Base-by-base conservation (phyloP, 2,797 vertebrate genomes). In the Gobio occitaniae region DNA sequence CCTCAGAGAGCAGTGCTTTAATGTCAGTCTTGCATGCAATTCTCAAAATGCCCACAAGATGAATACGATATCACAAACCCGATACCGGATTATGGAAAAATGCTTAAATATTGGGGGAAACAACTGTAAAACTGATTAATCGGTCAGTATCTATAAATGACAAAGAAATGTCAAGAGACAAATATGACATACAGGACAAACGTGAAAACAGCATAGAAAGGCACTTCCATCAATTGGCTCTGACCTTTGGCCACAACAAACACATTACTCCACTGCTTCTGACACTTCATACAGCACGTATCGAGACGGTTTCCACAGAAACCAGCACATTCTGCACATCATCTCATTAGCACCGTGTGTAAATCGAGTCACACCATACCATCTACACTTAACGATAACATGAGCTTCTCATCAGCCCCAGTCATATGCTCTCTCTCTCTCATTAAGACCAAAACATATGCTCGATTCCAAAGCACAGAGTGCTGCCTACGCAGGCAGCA, bases 261-360 rank as follows among this genome's bases (percentile, higher is more conserved):
- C 48, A 54, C 32, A 54, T 69, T 69, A 68, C 48, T 16, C 7
- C 7, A 78, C 38, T 16, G 13, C 52, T 4, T 78, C 36, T 48
- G 41, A 48, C 16, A 19, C 16, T 12, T 17, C 48, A 56, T 36
- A 44, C 21, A 47, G 36, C 68, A 74, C 9, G 4, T 19, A 15
- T n/a, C 52, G 6, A 56, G 48, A 47, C 32, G 12, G 50, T 65
- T 75, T 48, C 70, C 78, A 80, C 69, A 74, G 69, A 80, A 74
- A 85, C 59, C 63, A 56, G 59, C 13, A 41, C 47, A 41, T 83
- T 41, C 21, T 38, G 19, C 13, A 65, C 44, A 3, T 38, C 70
- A 75, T 52, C 59, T 48, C 13, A 83, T 32, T 65, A 66, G 21
- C 71, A 66, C 70, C 38, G 59, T 19, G 52, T 56, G 38, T 48